Evolutionary conservation across 2,113 vertebrate genomes (phyloP).

Genomic region (Osmerus eperlanus): DNA sequence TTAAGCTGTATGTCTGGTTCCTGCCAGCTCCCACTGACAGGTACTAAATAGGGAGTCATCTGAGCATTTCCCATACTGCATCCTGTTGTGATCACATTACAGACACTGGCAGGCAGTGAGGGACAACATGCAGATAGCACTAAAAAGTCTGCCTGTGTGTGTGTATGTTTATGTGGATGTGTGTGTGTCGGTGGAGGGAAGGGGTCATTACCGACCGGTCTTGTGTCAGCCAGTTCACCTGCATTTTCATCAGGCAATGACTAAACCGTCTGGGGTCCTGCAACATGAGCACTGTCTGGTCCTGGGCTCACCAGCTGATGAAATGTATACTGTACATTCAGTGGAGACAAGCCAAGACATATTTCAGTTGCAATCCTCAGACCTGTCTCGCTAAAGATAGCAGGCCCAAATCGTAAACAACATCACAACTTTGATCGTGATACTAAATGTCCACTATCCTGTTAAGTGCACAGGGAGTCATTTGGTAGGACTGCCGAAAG

Average conservation of each 20-base stretch:
- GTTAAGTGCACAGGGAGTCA: conserved; percentile 20
- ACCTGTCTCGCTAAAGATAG: neutral
- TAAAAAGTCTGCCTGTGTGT: too few relatives aligned
- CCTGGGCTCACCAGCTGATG: neutral
- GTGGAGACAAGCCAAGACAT: neutral
- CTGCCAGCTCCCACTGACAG: neutral
- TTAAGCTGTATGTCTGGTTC: neutral
- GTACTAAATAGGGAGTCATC: conserved; percentile 4
- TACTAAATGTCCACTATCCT: neutral
- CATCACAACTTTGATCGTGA: neutral
- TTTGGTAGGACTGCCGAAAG: conserved; percentile 10
- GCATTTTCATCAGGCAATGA: conserved; percentile 15
- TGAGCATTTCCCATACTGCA: conserved; percentile 10
- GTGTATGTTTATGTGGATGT: neutral
- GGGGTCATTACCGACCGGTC: neutral
- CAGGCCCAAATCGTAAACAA: neutral
- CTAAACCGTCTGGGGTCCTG: conserved; percentile 9
- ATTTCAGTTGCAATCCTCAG: neutral
- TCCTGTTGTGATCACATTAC: conserved; percentile 23
- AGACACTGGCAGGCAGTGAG: neutral
- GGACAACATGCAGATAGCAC: neutral
- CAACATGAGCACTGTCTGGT: neutral
- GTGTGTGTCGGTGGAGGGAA: neutral
- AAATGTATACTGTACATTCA: conserved; percentile 3
- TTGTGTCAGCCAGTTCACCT: conserved; percentile 38